These are phyloP conservation scores for Smithornis capensis DNA, from an alignment of 2,113 vertebrate species.

Conservation along the genomic window DNA sequence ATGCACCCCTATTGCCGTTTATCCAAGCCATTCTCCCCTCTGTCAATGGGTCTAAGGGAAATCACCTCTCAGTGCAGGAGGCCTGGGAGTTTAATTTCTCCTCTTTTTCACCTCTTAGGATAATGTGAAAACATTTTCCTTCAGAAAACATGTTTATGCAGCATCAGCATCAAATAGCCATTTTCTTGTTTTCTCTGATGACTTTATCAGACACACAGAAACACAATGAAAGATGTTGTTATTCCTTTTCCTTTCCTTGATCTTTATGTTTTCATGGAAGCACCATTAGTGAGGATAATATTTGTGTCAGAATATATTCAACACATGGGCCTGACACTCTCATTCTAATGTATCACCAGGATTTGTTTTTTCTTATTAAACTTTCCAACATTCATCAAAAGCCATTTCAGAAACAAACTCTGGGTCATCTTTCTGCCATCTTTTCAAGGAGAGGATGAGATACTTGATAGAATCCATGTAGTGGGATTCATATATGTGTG, in stretches of 20 bases:
- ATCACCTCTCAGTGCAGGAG: neutral
- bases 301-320: conserved; percentile 44
- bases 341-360: neutral
- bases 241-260: conserved; percentile 54
- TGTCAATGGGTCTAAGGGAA: neutral
- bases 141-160: conserved; percentile 67
- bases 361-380: neutral
- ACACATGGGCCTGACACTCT: conserved; percentile 10
- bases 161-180: conserved; percentile 71
- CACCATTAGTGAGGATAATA: conserved; percentile 43
- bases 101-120: conserved; percentile 56
- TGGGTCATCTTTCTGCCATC: neutral
- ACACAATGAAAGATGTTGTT: conserved; percentile 61
- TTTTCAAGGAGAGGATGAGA: neutral
- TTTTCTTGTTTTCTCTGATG: conserved; percentile 70
- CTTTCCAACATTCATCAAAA: neutral
- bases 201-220: conserved; percentile 62
- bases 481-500: neutral
- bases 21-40: neutral
- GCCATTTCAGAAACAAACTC: neutral
- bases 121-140: conserved; percentile 65
- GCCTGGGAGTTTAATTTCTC: neutral
- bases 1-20: neutral
- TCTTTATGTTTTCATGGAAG: conserved; percentile 51
- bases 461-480: neutral